Conservation (phyloP, 2,888 invertebrate species). For the Dicranocentrus wangi region DNA sequence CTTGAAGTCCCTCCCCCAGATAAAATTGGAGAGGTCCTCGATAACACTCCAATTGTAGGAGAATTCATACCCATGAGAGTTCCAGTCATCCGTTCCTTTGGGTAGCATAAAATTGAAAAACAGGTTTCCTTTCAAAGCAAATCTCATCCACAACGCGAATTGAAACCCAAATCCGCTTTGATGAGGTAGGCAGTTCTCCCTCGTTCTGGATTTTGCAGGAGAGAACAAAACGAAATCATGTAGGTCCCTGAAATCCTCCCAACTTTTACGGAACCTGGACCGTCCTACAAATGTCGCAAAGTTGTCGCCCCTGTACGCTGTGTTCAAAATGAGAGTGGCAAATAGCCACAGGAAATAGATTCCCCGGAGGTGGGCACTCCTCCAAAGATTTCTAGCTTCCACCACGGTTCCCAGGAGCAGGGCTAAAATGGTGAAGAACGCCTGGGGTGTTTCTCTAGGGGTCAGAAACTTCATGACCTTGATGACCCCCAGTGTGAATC, state of each 20-base stretch:
- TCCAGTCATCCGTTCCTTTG: neutral
- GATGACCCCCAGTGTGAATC: neutral
- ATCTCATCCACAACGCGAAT: neutral
- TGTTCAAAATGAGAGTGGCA: neutral
- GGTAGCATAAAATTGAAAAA: neutral
- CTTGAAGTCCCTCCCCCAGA: neutral
- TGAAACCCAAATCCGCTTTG: neutral
- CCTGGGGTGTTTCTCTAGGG: neutral
- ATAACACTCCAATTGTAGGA: neutral
- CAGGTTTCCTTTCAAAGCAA: neutral
- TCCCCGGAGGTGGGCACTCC: neutral
- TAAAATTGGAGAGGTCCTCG: neutral
- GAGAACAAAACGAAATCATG: neutral
- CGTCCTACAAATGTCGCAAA: neutral
- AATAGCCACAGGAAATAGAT: neutral
- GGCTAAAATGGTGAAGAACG: neutral
- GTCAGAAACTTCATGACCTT: too few species aligned
- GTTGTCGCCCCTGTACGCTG: slow-evolving; percentile 1
- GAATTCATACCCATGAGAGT: too few species aligned
- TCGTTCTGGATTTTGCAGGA: neutral
- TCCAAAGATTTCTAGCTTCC: neutral
- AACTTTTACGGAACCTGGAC: neutral
- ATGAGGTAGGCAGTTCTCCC: neutral
- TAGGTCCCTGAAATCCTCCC: neutral
- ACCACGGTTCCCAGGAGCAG: slow-evolving; percentile 5